Percentiles rank a stretch among this genome's conserved stretches.
Evolutionary conservation across 2,113 vertebrate species (phyloP).

Genomic region (Procavia capensis): DNA sequence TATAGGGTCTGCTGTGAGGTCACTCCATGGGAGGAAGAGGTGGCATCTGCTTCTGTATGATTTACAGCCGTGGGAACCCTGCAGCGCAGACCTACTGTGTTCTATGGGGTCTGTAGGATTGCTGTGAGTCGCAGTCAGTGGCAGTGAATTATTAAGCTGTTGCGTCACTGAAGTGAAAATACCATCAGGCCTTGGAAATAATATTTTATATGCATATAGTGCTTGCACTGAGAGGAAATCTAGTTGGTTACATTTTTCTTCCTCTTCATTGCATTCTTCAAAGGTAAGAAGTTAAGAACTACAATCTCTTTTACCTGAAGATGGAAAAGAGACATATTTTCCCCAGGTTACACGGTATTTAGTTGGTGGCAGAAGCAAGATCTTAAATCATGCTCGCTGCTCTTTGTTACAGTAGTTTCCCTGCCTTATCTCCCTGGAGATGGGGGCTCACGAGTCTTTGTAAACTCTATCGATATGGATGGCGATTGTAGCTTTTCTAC

Average conservation of each 20-base stretch:
- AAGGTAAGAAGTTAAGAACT: neutral
- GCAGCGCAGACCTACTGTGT: neutral
- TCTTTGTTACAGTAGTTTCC: fast-evolving
- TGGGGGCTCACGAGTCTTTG: neutral
- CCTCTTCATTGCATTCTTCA: neutral
- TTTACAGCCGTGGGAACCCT: neutral
- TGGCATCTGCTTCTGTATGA: neutral
- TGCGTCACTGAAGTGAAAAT: neutral
- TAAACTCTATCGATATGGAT: neutral
- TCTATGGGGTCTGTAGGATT: neutral
- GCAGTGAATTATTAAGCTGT: neutral
- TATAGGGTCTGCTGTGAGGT: neutral
- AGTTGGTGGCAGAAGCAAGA: neutral
- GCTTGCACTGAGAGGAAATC: neutral
- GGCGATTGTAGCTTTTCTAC: neutral
- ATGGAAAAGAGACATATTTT: neutral
- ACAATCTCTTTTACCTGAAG: neutral
- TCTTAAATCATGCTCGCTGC: neutral
- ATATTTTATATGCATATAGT: neutral
- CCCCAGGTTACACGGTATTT: neutral
- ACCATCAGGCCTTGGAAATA: neutral
- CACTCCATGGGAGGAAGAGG: neutral
- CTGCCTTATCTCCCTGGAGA: neutral
- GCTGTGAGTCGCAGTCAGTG: neutral
- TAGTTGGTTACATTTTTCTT: neutral